A percentile compares a stretch with the other conserved stretches of the same genome.
These are phyloP conservation scores for Micromesistius poutassou DNA, from an alignment of 2,797 vertebrate genomes.

Conservation along the genomic window DNA sequence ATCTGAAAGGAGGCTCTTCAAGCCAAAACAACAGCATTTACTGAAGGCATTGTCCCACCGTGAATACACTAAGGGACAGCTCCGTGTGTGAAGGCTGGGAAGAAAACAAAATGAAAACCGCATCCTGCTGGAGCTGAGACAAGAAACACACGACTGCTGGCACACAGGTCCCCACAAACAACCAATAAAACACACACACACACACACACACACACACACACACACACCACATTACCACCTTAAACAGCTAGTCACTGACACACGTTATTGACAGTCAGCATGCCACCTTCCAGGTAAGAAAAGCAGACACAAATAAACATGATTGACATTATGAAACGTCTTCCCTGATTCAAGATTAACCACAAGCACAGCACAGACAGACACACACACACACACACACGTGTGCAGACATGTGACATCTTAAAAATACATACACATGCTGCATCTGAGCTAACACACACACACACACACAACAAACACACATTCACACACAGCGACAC, in stretches of 20 bases:
- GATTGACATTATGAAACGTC: constrained; percentile 43
- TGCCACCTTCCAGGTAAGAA: constrained; percentile 22
- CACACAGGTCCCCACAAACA: not conserved
- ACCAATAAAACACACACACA: not conserved
- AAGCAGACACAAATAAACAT: constrained; percentile 40
- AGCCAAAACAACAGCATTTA: not conserved
- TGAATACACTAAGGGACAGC: not conserved
- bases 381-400: constrained; percentile 28
- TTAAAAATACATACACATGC: no score
- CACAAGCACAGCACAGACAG: constrained; percentile 43
- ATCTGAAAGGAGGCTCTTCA: not conserved
- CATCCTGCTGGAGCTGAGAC: not conserved
- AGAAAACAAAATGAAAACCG: not conserved
- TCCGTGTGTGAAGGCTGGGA: not conserved
- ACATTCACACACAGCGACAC: no score
- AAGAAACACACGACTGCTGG: not conserved
- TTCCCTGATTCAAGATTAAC: constrained; percentile 23
- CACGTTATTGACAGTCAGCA: constrained; percentile 17
- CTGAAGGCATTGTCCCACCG: not conserved
- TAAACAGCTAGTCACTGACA: constrained; percentile 20
- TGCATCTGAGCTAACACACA: no score
- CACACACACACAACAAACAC: no score
- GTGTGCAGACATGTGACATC: not conserved
- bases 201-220: not conserved
- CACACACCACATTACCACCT: not conserved